A percentile compares a stretch with the other conserved stretches of the same genome.
Conservation (phyloP, 2,797 vertebrate genomes). For the Rhincodon typus region DNA sequence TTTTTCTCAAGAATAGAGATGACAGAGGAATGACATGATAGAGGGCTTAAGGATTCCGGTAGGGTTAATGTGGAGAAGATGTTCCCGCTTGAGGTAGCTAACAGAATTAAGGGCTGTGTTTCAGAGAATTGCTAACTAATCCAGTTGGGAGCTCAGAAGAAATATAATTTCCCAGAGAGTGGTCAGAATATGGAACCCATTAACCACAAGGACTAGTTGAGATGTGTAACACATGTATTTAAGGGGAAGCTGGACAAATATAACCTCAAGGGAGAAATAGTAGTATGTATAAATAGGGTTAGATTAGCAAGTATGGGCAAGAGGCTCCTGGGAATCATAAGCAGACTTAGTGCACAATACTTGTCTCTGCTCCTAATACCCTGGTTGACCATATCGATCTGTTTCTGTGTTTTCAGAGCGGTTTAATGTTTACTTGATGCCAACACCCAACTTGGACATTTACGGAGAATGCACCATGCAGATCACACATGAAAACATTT, state of each 20-base stretch:
- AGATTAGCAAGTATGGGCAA: neutral
- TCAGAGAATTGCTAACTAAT: too few relatives aligned
- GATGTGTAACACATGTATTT: neutral
- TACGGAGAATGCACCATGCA: conserved; percentile 99
- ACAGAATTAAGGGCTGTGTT: neutral
- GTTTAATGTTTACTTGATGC: conserved; percentile 97
- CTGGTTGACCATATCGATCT: neutral
- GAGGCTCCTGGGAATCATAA: neutral
- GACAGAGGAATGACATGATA: neutral
- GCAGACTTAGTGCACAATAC: neutral
- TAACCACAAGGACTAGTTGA: neutral
- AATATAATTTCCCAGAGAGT: too few relatives aligned
- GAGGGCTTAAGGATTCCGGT: neutral
- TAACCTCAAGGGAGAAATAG: neutral
- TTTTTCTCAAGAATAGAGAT: neutral
- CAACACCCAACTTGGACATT: conserved; percentile 96
- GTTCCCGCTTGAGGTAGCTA: neutral
- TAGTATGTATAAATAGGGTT: neutral
- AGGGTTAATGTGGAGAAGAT: neutral
- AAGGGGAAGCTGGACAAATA: neutral
- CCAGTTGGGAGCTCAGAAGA: neutral
- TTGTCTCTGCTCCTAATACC: neutral
- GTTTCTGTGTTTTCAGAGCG: conserved; percentile 65
- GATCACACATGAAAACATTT: conserved; percentile 98
- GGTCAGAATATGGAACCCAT: neutral